Evolutionary conservation across 2,113 vertebrate species (phyloP).

Genomic region (Rhizomys pruinosus): DNA sequence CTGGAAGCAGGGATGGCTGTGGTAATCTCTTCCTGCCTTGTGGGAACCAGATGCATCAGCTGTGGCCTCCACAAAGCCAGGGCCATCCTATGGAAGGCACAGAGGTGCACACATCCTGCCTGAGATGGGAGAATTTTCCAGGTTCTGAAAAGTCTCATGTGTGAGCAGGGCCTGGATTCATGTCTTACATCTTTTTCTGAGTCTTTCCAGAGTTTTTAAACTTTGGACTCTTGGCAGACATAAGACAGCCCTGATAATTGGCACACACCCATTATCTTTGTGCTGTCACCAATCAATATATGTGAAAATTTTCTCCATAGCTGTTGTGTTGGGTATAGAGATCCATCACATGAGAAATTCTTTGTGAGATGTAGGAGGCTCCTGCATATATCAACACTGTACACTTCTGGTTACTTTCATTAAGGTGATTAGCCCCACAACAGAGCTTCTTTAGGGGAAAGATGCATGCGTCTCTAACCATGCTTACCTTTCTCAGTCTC

Average conservation of each 20-base stretch:
- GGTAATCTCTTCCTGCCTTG: background rate
- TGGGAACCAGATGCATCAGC: background rate
- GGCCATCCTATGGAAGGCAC: background rate
- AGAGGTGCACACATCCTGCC: no score
- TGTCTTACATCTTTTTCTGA: no score
- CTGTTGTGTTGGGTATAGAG: background rate
- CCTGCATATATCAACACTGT: accelerated
- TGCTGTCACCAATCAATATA: background rate
- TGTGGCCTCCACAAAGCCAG: background rate
- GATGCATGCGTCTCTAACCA: background rate
- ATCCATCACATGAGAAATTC: background rate
- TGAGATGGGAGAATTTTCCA: background rate
- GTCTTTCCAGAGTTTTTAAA: constrained; percentile 28
- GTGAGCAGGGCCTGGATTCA: no score
- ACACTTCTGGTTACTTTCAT: no score
- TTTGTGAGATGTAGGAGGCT: background rate
- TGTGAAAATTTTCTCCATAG: background rate
- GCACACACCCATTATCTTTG: background rate
- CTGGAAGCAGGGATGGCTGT: background rate
- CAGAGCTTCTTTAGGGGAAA: background rate
- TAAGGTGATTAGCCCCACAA: background rate
- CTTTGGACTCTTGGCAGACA: background rate
- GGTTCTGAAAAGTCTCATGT: background rate
- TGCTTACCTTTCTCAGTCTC: constrained; percentile 88
- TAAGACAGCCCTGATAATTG: background rate